Conservation (phyloP, 2,888 invertebrate species). For the Altica lythri region DNA sequence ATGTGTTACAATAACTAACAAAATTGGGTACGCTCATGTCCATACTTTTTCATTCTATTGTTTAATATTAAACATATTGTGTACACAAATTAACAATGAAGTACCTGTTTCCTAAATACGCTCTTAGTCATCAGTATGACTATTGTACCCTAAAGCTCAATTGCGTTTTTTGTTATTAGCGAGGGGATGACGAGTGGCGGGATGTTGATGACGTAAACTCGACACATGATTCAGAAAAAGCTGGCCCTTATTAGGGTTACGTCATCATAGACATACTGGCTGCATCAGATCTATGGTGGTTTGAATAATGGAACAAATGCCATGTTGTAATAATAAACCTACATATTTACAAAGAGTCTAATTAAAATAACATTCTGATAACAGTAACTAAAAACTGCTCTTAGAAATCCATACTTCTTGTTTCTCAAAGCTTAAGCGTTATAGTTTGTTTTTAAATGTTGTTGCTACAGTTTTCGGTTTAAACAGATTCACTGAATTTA, state of each 20-base stretch:
- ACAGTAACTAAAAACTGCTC: no score
- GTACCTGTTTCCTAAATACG: slow-evolving; percentile 16
- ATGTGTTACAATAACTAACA: not conserved
- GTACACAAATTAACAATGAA: slow-evolving; percentile 25
- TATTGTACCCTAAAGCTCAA: not conserved
- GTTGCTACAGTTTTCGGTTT: no score
- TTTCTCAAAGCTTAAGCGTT: no score
- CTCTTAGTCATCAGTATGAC: slow-evolving; percentile 29
- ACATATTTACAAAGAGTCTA: no score
- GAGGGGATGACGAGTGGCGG: slow-evolving; percentile 4
- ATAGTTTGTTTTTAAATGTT: no score
- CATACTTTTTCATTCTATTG: slow-evolving; percentile 26
- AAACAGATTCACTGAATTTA: no score
- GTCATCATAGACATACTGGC: slow-evolving; percentile 16
- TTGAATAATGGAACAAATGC: no score
- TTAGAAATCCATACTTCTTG: no score
- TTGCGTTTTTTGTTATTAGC: slow-evolving; percentile 3
- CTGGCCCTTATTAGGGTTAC: slow-evolving; percentile 15
- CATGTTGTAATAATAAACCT: no score
- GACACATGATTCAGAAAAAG: slow-evolving; percentile 18
- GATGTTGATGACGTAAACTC: slow-evolving; percentile 19
- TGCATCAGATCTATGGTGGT: no score
- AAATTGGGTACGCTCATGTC: not conserved
- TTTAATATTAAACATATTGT: slow-evolving; percentile 32
- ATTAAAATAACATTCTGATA: no score